Conservation (phyloP, 2,113 vertebrate genomes). For the Mesitornis unicolor region DNA sequence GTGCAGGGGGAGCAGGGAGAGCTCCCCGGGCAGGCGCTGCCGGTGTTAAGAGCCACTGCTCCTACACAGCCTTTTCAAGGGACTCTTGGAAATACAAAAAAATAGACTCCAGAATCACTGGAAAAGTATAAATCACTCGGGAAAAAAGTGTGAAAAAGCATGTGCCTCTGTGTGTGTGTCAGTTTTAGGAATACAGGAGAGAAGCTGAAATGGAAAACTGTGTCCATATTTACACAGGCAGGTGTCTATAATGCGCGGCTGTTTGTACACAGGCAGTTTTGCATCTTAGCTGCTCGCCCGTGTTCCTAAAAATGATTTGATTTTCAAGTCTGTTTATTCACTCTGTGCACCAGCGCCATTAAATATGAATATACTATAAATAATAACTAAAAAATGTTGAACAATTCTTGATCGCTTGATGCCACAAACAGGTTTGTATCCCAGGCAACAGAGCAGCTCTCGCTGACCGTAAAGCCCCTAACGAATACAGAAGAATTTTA, state of each 20-base stretch:
- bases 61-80: fast-evolving
- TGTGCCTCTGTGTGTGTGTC: fast-evolving
- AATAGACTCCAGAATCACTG: fast-evolving
- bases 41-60: fast-evolving
- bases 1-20: not conserved
- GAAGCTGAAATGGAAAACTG: not conserved
- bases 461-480: not conserved
- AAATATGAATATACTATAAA: slow-evolving; percentile 46
- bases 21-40: not conserved
- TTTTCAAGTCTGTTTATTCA: not conserved
- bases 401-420: not conserved
- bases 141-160: too few species aligned
- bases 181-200: not conserved
- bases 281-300: not conserved
- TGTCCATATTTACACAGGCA: not conserved
- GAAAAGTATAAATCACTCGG: too few species aligned
- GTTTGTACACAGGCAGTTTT: not conserved
- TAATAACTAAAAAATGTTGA: slow-evolving; percentile 14
- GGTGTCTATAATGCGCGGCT: fast-evolving
- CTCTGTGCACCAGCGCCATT: not conserved
- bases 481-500: not conserved
- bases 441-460: slow-evolving; percentile 1
- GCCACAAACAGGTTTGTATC: not conserved
- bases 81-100: not conserved
- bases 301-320: not conserved